These are phyloP conservation scores for Onychorhynchus coronatus DNA, from an alignment of 2,113 vertebrate species.

Conservation along the genomic window DNA sequence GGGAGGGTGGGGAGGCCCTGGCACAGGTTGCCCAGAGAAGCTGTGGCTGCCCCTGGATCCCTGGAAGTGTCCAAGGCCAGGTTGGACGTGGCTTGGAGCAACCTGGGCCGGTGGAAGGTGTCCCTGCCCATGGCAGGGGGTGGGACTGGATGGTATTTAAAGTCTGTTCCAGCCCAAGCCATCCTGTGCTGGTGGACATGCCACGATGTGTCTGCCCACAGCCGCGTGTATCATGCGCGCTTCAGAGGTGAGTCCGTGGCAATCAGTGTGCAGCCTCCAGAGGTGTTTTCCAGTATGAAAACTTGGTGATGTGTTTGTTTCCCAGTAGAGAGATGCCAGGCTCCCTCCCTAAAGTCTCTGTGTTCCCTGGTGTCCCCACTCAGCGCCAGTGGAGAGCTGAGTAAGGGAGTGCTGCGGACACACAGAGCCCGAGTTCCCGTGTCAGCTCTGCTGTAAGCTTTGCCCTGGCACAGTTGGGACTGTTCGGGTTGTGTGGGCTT, in stretches of 20 bases:
- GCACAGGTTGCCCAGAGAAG: too few relatives aligned
- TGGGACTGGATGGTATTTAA: not conserved
- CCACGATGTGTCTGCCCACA: not conserved
- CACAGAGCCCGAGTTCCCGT: not conserved
- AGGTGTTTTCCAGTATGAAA: not conserved
- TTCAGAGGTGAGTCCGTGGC: accelerated
- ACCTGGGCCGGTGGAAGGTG: accelerated
- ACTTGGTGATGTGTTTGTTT: not conserved
- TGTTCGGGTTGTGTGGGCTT: accelerated
- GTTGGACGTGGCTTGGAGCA: not conserved
- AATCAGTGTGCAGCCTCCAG: not conserved
- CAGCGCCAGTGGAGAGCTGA: accelerated
- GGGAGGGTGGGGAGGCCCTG: not conserved
- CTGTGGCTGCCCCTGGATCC: not conserved
- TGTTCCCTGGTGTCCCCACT: not conserved
- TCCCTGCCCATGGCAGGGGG: not conserved
- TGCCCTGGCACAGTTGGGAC: accelerated
- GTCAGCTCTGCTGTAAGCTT: accelerated
- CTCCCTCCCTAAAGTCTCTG: not conserved
- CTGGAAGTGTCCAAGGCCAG: not conserved
- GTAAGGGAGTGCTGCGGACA: not conserved
- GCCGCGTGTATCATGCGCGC: accelerated
- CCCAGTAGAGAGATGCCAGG: not conserved
- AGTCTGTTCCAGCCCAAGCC: not conserved
- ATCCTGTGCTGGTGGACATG: not conserved